Base-by-base conservation (phyloP, 2,797 vertebrate genomes). In the Myoxocephalus aenaeus region DNA sequence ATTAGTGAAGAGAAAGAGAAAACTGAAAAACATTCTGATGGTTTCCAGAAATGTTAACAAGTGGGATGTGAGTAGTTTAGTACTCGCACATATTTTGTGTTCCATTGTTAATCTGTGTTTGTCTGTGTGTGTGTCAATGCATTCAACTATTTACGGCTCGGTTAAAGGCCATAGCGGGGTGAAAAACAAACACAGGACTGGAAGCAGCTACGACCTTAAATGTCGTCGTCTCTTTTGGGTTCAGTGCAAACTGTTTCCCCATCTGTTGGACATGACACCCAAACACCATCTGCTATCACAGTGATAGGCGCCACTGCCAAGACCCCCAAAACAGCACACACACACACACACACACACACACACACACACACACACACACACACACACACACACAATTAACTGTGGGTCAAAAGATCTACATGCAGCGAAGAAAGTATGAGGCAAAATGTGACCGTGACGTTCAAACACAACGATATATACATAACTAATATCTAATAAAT, bases 231-330 rank as follows among this genome's bases (percentile, higher is more conserved):
- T 57, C n/a, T 65, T 73, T 72, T 40, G 11, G 44, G 62, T 34
- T 57, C 36, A 51, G 12, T 56, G 51, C 51, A 65, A 56, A 50
- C 18, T 9, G 34, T 71, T 51, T 62, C 32, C 48, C 65, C 59
- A 50, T 70, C 62, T 71, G 46, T 34, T 34, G 71, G 61, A 56
- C 34, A 58, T 22, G n/a, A 54, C 56, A 70, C 56, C 38, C 4
- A 75, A 75, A 75, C 40, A 29, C 34, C 72, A 73, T 68, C 75
- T 86, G 75, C 57, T 40, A 20, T 32, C 65, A 69, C 22, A 0
- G 7, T 44, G 44, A 67, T 13, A 53, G 25, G 6, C 51, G 56
- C 36, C 51, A 44, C 12, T 40, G 46, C 63, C 14, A 66, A 67
- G 61, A 76, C 36, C 27, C 36, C 4, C 7, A 67, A 40, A 74